Conservation (phyloP, 2,113 vertebrate species). For the Phrynosoma blainvillii region DNA sequence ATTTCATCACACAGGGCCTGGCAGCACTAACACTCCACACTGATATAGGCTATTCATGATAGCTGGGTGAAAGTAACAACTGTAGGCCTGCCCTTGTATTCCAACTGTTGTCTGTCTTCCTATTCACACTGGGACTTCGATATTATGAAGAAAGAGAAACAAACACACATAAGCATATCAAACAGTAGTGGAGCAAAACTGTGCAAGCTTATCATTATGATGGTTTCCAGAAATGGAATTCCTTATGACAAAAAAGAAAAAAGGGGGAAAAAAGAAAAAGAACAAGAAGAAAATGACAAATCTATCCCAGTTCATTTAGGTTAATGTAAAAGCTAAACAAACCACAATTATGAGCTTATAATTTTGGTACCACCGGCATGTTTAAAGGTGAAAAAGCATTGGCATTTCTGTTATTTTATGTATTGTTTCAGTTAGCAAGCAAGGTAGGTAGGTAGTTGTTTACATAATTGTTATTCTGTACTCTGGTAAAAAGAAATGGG, state of each 20-base stretch:
- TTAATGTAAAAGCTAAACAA: background rate
- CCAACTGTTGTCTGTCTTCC: conserved; percentile 9
- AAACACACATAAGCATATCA: background rate
- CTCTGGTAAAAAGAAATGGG: no score
- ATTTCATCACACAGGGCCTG: background rate
- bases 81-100: conserved; percentile 19
- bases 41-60: background rate
- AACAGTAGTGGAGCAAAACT: background rate
- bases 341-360: background rate
- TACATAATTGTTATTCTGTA: no score
- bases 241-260: background rate
- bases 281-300: background rate
- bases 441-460: no score
- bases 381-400: no score
- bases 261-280: no score
- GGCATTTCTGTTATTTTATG: background rate
- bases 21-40: rapidly evolving
- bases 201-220: conserved; percentile 17
- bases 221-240: conserved; percentile 25
- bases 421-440: background rate
- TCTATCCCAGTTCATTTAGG: background rate
- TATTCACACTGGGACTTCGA: rapidly evolving
- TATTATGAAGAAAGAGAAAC: background rate
- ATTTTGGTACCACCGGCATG: background rate
- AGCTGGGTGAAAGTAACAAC: background rate